phyloP scores from a whole-genome alignment of 2,888 invertebrate species.

The Galeopsomyia nigrocyanea region DNA sequence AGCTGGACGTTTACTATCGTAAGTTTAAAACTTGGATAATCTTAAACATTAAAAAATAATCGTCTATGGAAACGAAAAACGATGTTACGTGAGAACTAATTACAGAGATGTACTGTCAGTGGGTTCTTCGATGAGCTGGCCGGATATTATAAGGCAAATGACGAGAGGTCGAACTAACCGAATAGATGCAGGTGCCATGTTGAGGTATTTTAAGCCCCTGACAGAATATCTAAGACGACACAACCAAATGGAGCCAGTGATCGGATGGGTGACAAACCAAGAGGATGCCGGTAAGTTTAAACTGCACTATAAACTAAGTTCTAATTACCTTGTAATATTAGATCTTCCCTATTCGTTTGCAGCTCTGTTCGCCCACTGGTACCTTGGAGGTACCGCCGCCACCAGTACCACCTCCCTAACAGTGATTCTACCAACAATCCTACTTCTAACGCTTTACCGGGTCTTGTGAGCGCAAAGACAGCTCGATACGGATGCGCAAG shows the following conservation, averaged over 20 bases:
- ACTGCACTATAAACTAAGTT: background rate
- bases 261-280: constrained; percentile 82
- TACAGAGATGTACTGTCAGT: constrained; percentile 78
- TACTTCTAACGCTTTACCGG: constrained; percentile 13
- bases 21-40: constrained; percentile 53
- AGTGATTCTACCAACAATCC: background rate
- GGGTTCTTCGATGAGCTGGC: constrained; percentile 78
- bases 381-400: constrained; percentile 49
- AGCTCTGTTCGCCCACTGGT: constrained; percentile 67
- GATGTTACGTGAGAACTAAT: constrained; percentile 42
- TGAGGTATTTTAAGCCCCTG: constrained; percentile 87
- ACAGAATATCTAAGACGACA: constrained; percentile 83
- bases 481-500: background rate
- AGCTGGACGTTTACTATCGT: constrained; percentile 84
- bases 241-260: constrained; percentile 78
- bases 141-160: constrained; percentile 80
- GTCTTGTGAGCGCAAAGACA: background rate
- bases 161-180: constrained; percentile 80
- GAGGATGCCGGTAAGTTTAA: constrained; percentile 73
- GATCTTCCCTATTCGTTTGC: constrained; percentile 57
- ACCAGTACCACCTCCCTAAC: background rate
- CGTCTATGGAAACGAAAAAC: background rate
- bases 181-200: constrained; percentile 82
- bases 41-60: background rate
- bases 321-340: constrained; percentile 53